Evolutionary conservation across 2,797 vertebrate species (phyloP).

Genomic region (Nasua narica): DNA sequence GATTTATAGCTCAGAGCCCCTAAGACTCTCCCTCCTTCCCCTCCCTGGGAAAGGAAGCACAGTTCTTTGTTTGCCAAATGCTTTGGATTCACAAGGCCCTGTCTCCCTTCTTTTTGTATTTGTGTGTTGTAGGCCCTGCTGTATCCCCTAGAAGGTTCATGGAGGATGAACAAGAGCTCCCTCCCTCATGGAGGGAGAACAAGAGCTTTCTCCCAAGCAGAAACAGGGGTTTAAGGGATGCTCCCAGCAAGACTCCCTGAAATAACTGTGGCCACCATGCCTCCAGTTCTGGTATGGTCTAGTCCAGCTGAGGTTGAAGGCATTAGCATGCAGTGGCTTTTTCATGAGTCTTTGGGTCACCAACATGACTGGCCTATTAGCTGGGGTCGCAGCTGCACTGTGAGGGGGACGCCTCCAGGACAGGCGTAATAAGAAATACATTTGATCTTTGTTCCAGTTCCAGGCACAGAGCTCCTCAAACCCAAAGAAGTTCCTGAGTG

Average conservation of each 20-base stretch:
- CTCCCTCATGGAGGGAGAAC: not conserved
- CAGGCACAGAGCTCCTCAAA: not conserved
- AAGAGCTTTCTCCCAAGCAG: not conserved
- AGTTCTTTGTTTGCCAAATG: not conserved
- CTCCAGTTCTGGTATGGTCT: not conserved
- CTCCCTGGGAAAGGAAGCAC: not conserved
- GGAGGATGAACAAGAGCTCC: not conserved
- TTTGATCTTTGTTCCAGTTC: not conserved
- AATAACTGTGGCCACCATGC: not conserved
- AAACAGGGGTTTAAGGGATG: not conserved
- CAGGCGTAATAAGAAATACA: not conserved
- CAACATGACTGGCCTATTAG: rapidly evolving
- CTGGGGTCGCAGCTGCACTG: not conserved
- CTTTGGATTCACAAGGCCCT: not conserved
- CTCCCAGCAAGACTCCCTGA: not conserved
- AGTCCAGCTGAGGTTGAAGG: not conserved
- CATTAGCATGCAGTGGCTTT: not conserved
- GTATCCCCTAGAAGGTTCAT: not conserved
- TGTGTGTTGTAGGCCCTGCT: not conserved
- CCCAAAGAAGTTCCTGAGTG: not conserved
- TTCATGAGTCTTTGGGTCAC: not conserved
- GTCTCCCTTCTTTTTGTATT: not conserved
- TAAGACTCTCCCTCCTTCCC: not conserved
- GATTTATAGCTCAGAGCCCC: slow-evolving; percentile 27
- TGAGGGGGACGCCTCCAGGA: not conserved